These are phyloP conservation scores for Drosophila algonquin DNA, from an alignment of 2,888 invertebrate species.

Conservation along the genomic window DNA sequence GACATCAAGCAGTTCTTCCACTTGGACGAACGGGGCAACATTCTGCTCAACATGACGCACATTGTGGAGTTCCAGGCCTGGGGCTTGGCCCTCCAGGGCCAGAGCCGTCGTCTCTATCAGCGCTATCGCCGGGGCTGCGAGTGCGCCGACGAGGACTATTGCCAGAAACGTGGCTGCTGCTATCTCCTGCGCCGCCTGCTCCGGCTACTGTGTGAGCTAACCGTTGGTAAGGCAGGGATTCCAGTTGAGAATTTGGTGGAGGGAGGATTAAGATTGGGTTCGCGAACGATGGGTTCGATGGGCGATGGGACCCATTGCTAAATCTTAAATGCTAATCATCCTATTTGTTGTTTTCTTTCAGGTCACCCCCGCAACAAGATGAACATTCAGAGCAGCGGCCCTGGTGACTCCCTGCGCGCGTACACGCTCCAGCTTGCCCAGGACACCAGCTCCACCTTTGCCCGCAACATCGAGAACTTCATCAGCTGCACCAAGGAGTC, in stretches of 20 bases:
- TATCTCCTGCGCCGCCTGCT: conserved; percentile 60
- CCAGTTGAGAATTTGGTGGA: no score
- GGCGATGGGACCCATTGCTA: neutral
- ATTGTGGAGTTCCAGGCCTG: conserved; percentile 79
- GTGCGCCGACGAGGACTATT: conserved; percentile 72
- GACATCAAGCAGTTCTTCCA: conserved; percentile 83
- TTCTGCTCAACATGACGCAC: conserved; percentile 81
- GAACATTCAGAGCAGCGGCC: conserved; percentile 84
- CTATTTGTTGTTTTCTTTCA: conserved; percentile 82
- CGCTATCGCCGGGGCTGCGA: conserved; percentile 71
- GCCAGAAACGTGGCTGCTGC: conserved; percentile 52
- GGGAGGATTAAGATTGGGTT: neutral
- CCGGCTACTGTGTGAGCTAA: conserved; percentile 65
- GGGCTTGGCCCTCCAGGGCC: conserved; percentile 66
- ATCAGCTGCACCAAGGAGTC: conserved; percentile 96
- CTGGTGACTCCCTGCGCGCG: conserved; percentile 89
- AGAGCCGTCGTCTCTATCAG: conserved; percentile 69
- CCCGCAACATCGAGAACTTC: conserved; percentile 96
- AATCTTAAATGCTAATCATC: neutral
- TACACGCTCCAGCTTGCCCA: conserved; percentile 92
- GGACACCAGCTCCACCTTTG: conserved; percentile 94
- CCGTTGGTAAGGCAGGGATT: conserved; percentile 79
- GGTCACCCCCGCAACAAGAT: conserved; percentile 89
- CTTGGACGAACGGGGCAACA: conserved; percentile 83
- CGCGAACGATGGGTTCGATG: neutral